Evolutionary conservation across 2,113 vertebrate species (phyloP).

Genomic region (Paralichthys olivaceus): DNA sequence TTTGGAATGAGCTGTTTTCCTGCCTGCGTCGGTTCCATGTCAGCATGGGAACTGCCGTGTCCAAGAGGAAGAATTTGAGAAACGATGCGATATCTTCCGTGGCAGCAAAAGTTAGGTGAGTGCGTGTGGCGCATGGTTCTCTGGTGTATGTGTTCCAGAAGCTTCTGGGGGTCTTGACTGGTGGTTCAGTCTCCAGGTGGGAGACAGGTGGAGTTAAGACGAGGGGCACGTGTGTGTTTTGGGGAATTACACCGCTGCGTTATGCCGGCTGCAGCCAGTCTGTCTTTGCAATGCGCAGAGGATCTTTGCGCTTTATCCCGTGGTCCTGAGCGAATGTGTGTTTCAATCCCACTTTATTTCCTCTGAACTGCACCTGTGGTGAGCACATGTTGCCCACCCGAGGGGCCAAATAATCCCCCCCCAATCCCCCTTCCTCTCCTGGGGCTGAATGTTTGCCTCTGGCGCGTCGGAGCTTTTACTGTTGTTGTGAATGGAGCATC

Average conservation of each 20-base stretch:
- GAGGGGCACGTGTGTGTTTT: constrained; percentile 1
- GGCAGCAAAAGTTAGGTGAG: constrained; percentile 98
- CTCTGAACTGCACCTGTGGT: background rate
- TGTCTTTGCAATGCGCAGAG: constrained; percentile 42
- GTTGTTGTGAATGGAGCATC: constrained; percentile 67
- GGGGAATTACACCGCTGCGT: constrained; percentile 20
- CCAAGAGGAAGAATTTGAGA: constrained; percentile 93
- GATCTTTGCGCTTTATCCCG: constrained; percentile 52
- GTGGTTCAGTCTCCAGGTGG: constrained; percentile 27
- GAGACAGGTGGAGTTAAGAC: constrained; percentile 5
- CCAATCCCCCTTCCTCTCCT: no score
- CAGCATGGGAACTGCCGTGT: constrained; percentile 96
- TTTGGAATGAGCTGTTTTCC: constrained; percentile 80
- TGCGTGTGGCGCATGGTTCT: background rate
- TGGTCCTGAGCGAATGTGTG: constrained; percentile 27
- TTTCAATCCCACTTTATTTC: background rate
- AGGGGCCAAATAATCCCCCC: background rate
- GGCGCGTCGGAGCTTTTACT: background rate
- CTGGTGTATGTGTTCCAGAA: background rate
- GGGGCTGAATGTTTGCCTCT: background rate
- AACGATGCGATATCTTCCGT: constrained; percentile 98
- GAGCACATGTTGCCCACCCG: background rate
- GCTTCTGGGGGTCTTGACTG: background rate
- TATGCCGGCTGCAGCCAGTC: constrained; percentile 41
- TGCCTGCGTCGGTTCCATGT: constrained; percentile 78